Base-by-base conservation (phyloP, 1,140 invertebrate genomes). In the Lasioglossum albipes region DNA sequence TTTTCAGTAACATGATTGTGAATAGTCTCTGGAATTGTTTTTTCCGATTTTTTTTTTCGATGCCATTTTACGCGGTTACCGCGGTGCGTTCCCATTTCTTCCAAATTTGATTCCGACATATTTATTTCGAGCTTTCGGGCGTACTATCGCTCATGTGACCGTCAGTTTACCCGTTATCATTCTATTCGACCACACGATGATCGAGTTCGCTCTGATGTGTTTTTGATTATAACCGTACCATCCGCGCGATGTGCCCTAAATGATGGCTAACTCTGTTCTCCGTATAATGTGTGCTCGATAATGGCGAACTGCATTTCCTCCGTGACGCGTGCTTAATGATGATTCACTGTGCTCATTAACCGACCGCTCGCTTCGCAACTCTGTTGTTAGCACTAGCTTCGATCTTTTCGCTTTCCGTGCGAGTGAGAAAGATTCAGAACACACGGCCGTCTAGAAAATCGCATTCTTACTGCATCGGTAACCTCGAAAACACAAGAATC, bases 271-370 rank as follows among this genome's bases (percentile, higher is more conserved):
- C 36, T 65, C 31, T 65, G 62, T 41, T 27, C 62, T 65, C 13
- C 31, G 18, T 41, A 27, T 65, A 65, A 65, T 65, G 62, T 65
- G 62, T 20, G 62, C 62, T 65, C 62, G 62, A 65, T 65, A 65
- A 65, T 67, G 36, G 65, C 41, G 20, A 67, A 67, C 65, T 67
- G 20, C 42, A 67, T 67, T 67, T 67, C 65, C 65, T 22, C 20
- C 12, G 20, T 41, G 36, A 67, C 65, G 20, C 20, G 65, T 45
- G 42, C 20, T 22, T 67, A 41, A 67, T 45, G 41, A 67, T 45
- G 64, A 72, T 68, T 79, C 70, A 79, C 81, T 64, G 65, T 67
- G 65, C 36, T 69, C 79, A 81, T 70, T 77, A 75, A 81, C 67
- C 59, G 73, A n/a, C 77, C 45, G 42, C 65, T 41, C 65, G 66